Evolutionary conservation across 2,888 invertebrate species (phyloP).

Genomic region (Mantis religiosa): DNA sequence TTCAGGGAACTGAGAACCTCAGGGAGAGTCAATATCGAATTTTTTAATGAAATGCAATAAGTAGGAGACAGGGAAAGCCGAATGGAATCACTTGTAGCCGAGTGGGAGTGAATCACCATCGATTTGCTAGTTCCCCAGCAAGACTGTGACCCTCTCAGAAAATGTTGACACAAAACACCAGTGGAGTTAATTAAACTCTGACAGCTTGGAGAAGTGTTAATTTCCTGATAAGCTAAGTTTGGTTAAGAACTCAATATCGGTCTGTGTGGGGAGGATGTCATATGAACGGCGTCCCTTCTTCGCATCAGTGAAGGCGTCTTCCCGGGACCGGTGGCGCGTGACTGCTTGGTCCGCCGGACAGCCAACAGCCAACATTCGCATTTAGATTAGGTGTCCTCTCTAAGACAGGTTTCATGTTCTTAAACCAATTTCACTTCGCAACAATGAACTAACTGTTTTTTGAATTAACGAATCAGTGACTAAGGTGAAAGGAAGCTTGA

Average conservation of each 20-base stretch:
- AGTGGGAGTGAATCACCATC: neutral
- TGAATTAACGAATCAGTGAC: too few relatives aligned
- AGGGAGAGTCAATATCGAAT: too few relatives aligned
- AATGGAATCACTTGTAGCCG: neutral
- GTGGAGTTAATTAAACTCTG: constrained; percentile 40
- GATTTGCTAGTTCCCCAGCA: neutral
- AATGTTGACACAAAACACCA: constrained; percentile 42
- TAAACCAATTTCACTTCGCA: too few relatives aligned
- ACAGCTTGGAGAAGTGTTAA: constrained; percentile 40
- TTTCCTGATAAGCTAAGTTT: constrained; percentile 40
- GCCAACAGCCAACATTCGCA: too few relatives aligned
- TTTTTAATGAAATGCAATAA: too few relatives aligned
- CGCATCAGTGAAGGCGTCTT: neutral
- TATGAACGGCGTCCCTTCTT: neutral
- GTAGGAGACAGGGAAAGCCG: neutral
- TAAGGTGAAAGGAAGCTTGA: too few relatives aligned
- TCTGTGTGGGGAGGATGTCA: neutral
- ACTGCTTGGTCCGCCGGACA: neutral
- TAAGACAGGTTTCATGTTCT: too few relatives aligned
- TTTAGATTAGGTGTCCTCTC: too few relatives aligned
- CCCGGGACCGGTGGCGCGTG: neutral
- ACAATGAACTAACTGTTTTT: too few relatives aligned
- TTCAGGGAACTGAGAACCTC: too few relatives aligned
- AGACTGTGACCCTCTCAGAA: constrained; percentile 31
- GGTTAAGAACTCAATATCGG: constrained; percentile 27